A percentile compares a stretch with the other conserved stretches of the same genome.
phyloP scores from a whole-genome alignment of 2,113 vertebrate genomes.

The Myocastor coypus region DNA sequence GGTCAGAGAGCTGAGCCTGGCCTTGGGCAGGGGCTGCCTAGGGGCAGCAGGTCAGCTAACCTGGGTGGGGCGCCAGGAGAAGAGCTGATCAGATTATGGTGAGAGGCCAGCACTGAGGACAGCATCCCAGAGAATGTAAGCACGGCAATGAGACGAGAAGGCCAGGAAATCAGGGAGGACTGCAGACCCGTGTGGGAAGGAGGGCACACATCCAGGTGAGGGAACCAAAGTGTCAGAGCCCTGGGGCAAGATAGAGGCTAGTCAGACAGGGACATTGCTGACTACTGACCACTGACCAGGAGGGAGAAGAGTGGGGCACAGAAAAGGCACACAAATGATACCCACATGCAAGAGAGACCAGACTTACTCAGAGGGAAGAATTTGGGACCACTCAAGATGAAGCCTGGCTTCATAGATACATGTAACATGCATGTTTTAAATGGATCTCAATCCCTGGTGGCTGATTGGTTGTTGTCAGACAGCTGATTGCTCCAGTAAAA shows the following conservation, averaged over 20 bases:
- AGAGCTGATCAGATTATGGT: fast-evolving
- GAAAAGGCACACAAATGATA: fast-evolving
- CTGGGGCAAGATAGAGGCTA: fast-evolving
- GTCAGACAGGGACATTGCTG: fast-evolving
- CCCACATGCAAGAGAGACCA: fast-evolving
- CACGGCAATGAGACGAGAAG: too few species aligned
- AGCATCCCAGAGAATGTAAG: background rate
- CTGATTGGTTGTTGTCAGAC: background rate
- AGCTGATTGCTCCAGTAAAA: constrained; percentile 20
- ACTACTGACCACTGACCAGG: background rate
- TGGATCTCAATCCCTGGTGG: background rate
- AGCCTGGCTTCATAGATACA: background rate
- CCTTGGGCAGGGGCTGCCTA: background rate
- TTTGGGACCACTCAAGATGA: background rate
- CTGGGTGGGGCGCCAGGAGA: too few species aligned
- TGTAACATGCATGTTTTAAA: background rate
- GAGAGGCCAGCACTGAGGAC: background rate
- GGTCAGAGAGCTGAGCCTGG: background rate
- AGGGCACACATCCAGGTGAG: background rate
- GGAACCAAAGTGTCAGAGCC: fast-evolving
- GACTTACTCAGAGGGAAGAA: fast-evolving
- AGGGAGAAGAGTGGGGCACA: fast-evolving
- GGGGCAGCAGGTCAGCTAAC: background rate
- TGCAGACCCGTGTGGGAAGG: background rate
- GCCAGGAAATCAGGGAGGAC: background rate